Conservation (phyloP, 2,113 vertebrate genomes). For the Macrotis lagotis region DNA sequence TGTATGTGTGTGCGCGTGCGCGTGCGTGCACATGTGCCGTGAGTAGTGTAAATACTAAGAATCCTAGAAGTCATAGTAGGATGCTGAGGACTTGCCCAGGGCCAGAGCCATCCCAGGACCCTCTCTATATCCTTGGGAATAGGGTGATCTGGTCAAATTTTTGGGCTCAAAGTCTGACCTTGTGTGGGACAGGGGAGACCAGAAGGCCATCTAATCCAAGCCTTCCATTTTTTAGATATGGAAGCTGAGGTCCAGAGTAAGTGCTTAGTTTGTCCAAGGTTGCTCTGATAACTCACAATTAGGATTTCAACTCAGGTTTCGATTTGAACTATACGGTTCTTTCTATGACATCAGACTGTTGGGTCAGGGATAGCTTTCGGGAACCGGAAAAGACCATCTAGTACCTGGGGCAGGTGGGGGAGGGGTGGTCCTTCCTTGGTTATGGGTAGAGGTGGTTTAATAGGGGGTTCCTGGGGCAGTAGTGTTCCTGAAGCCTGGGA, state of each 20-base stretch:
- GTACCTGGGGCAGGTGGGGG: not conserved
- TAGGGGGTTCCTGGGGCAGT: not conserved
- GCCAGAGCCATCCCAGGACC: not conserved
- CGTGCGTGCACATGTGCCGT: not conserved
- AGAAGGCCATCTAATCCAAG: not conserved
- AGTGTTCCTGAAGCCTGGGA: not conserved
- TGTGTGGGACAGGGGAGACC: not conserved
- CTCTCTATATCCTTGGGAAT: not conserved
- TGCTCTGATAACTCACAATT: not conserved
- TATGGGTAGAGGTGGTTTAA: no score
- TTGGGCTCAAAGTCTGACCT: not conserved
- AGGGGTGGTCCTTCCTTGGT: no score
- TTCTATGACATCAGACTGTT: not conserved
- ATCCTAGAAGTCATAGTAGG: not conserved
- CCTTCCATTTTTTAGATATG: not conserved
- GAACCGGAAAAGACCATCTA: not conserved
- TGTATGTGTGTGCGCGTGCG: not conserved
- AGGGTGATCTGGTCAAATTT: not conserved
- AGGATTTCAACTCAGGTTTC: not conserved
- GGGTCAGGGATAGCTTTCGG: not conserved
- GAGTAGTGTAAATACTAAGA: not conserved
- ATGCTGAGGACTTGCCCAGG: not conserved
- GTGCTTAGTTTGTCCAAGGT: not conserved
- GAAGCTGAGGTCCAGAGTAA: not conserved
- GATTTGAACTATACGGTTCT: not conserved